Conservation (phyloP, 2,113 vertebrate species). For the Halichoeres trimaculatus region DNA sequence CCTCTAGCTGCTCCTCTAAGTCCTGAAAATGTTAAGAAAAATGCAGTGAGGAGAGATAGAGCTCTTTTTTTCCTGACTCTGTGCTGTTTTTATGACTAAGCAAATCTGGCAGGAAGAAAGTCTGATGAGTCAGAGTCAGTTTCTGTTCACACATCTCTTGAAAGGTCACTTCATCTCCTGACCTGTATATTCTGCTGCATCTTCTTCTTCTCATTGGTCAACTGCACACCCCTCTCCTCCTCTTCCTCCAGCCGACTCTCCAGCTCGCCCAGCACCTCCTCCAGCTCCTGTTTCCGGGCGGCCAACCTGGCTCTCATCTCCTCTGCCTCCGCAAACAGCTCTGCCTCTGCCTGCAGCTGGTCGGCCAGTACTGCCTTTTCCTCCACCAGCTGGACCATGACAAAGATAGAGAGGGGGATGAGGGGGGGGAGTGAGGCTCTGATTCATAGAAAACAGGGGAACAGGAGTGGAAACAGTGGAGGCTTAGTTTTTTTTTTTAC, state of each 20-base stretch:
- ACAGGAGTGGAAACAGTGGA: neutral
- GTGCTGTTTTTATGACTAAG: constrained; percentile 1
- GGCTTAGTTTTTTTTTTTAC: constrained; percentile 65
- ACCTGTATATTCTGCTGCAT: constrained; percentile 88
- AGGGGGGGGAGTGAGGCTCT: neutral
- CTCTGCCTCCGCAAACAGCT: constrained; percentile 89
- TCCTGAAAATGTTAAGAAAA: constrained; percentile 78
- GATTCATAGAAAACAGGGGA: neutral
- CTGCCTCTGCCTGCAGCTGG: constrained; percentile 89
- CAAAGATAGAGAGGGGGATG: neutral
- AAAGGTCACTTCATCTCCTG: neutral
- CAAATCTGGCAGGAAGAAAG: neutral
- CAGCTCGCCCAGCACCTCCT: constrained; percentile 87
- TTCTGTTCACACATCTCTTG: neutral
- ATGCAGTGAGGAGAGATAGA: neutral
- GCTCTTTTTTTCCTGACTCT: neutral
- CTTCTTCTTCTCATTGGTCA: constrained; percentile 87
- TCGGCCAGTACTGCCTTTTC: constrained; percentile 87
- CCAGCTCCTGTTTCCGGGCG: constrained; percentile 86
- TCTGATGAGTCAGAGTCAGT: neutral
- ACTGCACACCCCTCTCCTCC: constrained; percentile 84
- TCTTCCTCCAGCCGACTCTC: constrained; percentile 88
- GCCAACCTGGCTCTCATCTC: constrained; percentile 87
- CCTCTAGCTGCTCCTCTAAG: constrained; percentile 90
- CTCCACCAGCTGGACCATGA: constrained; percentile 80